phyloP scores from a whole-genome alignment of 1,140 invertebrate genomes.

The Drosophila subpulchrella region DNA sequence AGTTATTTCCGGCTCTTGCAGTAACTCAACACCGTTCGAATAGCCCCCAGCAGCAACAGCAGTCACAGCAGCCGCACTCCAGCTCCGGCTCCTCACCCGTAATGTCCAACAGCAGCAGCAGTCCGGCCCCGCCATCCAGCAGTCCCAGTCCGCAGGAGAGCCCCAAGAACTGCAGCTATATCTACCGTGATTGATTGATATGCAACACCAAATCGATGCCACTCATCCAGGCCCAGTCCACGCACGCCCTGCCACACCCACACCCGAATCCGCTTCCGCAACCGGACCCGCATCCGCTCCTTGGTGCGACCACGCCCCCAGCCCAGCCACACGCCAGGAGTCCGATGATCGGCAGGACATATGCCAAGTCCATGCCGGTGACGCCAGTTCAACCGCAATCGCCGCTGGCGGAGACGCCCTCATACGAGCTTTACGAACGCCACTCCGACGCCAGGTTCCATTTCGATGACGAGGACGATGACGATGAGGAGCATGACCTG shows the following conservation, averaged over 20 bases:
- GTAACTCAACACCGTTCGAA: conserved; percentile 85
- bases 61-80: conserved; percentile 70
- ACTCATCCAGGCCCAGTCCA: conserved; percentile 74
- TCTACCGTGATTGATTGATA: conserved; percentile 85
- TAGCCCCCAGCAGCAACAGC: conserved; percentile 79
- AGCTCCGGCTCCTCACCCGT: conserved; percentile 84
- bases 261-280: conserved; percentile 4
- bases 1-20: conserved; percentile 48
- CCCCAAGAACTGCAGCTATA: conserved; percentile 85
- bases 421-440: conserved; percentile 67
- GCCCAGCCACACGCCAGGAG: conserved; percentile 26
- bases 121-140: conserved; percentile 84
- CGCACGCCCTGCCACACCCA: conserved; percentile 14
- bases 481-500: conserved; percentile 37
- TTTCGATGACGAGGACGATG: conserved; percentile 32
- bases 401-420: conserved; percentile 63
- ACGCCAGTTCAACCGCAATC: conserved; percentile 78
- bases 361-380: conserved; percentile 79
- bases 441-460: conserved; percentile 52
- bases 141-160: conserved; percentile 85
- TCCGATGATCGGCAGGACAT: conserved; percentile 39
- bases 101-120: conserved; percentile 84
- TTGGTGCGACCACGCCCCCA: conserved; percentile 13
- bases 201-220: conserved; percentile 85
- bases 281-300: conserved; percentile 6